Conservation (phyloP, 2,888 invertebrate species). For the Drosophila anomalipes region DNA sequence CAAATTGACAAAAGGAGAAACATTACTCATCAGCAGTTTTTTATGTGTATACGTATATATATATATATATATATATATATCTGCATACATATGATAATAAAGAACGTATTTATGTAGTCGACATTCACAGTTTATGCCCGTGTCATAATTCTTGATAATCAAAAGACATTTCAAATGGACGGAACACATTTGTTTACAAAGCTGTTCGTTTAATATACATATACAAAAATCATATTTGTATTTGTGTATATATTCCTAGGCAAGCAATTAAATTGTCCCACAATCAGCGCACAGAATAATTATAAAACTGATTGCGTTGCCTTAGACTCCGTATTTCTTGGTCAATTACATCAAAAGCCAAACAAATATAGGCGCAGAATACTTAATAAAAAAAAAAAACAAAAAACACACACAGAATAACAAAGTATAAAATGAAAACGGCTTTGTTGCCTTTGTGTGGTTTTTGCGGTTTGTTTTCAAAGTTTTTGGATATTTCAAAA, state of each 20-base stretch:
- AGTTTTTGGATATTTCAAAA: slow-evolving; percentile 31
- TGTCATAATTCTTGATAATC: slow-evolving; percentile 1
- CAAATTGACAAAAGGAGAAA: background rate
- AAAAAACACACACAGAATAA: slow-evolving; percentile 1
- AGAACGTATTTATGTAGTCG: background rate
- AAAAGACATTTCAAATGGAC: background rate
- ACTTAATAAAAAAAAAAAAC: slow-evolving; percentile 21
- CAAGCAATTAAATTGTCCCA: slow-evolving; percentile 40
- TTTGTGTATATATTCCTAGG: slow-evolving; percentile 9
- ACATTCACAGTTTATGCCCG: background rate
- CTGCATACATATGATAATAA: background rate
- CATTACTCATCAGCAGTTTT: background rate
- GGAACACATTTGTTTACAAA: slow-evolving; percentile 33
- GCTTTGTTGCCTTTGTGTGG: slow-evolving; percentile 41
- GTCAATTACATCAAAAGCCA: slow-evolving; percentile 47
- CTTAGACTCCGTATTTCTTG: slow-evolving; percentile 30
- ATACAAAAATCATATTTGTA: background rate
- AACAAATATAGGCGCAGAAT: slow-evolving; percentile 34
- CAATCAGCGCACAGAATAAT: slow-evolving; percentile 35
- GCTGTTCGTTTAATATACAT: slow-evolving; percentile 1
- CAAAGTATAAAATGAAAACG: slow-evolving; percentile 31
- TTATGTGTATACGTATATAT: background rate
- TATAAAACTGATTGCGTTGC: slow-evolving; percentile 45
- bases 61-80: background rate
- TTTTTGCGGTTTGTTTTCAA: slow-evolving; percentile 43